A percentile compares a stretch with the other conserved stretches of the same genome.
Evolutionary conservation across 1,140 invertebrate genomes (phyloP).

Genomic region (Odontomachus brunneus): DNA sequence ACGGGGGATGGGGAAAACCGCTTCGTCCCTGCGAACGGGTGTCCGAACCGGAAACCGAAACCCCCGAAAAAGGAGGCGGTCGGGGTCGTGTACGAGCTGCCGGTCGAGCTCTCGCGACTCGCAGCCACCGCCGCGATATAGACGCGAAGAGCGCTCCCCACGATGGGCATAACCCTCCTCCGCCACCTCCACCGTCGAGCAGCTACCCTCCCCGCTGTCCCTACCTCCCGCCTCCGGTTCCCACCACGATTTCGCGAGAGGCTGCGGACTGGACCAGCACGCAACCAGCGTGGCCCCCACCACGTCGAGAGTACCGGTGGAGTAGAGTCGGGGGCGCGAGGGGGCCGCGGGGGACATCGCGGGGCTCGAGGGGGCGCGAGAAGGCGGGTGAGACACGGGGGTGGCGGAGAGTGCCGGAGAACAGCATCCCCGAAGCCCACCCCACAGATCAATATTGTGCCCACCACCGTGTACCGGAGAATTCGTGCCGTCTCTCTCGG

Average conservation of each 20-base stretch:
- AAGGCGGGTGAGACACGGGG: conserved; percentile 55
- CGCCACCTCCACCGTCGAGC: conserved; percentile 35
- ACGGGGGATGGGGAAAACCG: conserved; percentile 61
- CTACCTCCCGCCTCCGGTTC: conserved; percentile 65
- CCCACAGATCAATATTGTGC: conserved; percentile 84
- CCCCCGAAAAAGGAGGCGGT: conserved; percentile 72
- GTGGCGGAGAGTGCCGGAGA: conserved; percentile 61
- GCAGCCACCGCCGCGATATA: conserved; percentile 74
- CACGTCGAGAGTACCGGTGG: conserved; percentile 44
- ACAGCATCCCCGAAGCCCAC: conserved; percentile 81
- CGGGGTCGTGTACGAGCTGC: conserved; percentile 71
- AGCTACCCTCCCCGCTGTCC: conserved; percentile 40
- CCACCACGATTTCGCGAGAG: conserved; percentile 81
- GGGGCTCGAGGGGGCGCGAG: conserved; percentile 57
- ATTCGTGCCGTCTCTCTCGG: conserved; percentile 40
- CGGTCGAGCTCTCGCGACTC: conserved; percentile 72
- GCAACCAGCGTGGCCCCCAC: conserved; percentile 75
- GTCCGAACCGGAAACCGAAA: conserved; percentile 70
- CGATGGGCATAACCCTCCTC: conserved; percentile 67
- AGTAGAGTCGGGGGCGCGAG: conserved; percentile 58
- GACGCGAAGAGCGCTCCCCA: conserved; percentile 65
- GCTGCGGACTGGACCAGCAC: conserved; percentile 84
- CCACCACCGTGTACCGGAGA: conserved; percentile 74
- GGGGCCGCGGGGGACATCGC: conserved; percentile 5
- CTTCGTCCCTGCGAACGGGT: conserved; percentile 69